Evolutionary conservation across 2,113 vertebrate genomes (phyloP).

Genomic region (Heterocephalus glaber): DNA sequence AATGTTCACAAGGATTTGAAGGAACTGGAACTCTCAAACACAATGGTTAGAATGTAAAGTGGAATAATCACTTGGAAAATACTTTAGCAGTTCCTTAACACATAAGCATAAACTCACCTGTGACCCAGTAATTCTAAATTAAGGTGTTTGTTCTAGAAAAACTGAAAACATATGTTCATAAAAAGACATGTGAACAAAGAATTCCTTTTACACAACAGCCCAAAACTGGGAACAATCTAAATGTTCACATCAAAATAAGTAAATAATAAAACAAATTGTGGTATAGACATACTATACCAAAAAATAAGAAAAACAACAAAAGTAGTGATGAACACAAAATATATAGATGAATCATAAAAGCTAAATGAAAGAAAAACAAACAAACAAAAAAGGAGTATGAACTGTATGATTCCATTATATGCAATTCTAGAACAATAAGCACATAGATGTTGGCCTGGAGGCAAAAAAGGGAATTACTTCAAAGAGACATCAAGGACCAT

Average conservation of each 20-base stretch:
- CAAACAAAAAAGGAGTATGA: not conserved
- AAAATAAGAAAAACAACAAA: not conserved
- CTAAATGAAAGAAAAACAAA: not conserved
- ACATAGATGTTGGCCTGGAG: not conserved
- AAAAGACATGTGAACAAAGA: not conserved
- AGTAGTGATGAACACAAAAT: not conserved
- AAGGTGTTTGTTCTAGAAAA: not conserved
- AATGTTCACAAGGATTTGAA: not conserved
- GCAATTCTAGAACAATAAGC: not conserved
- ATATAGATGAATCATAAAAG: not conserved
- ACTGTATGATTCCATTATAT: not conserved
- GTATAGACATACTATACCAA: not conserved
- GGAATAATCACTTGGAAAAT: not conserved
- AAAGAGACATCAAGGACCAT: not conserved
- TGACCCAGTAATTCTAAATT: slow-evolving; percentile 8
- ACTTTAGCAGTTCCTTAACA: not conserved
- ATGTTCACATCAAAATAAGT: not conserved
- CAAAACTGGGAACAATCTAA: not conserved
- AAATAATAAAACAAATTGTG: not conserved
- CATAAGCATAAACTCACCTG: not conserved
- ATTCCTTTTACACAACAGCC: not conserved
- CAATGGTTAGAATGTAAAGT: not conserved
- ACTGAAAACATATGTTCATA: not conserved
- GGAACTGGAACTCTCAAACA: not conserved
- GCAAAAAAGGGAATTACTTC: not conserved